Evolutionary conservation across 2,113 vertebrate species (phyloP).

Genomic region (Sander lucioperca): DNA sequence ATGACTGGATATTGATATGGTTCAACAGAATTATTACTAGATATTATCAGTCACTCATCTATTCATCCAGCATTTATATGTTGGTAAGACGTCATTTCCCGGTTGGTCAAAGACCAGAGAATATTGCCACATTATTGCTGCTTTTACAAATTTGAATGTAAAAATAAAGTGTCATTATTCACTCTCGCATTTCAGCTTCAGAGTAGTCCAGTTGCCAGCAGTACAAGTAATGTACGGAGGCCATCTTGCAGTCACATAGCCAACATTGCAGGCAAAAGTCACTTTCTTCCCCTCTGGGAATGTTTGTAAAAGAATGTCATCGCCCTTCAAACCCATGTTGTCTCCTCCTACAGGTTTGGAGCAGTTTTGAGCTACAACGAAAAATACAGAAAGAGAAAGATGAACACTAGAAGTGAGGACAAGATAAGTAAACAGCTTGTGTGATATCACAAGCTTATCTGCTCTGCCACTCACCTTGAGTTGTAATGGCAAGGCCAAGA

Average conservation of each 20-base stretch:
- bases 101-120: neutral
- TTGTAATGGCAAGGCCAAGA: conserved; percentile 6
- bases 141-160: neutral
- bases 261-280: conserved; percentile 21
- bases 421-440: neutral
- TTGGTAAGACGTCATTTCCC: neutral
- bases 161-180: conserved; percentile 23
- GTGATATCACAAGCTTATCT: neutral
- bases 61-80: neutral
- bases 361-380: conserved; percentile 46
- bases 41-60: neutral
- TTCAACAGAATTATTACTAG: neutral
- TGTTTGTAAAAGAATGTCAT: rapidly evolving
- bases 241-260: neutral
- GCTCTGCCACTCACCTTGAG: conserved; percentile 61
- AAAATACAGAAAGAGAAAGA: neutral
- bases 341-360: rapidly evolving
- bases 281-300: conserved; percentile 16
- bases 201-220: conserved; percentile 36
- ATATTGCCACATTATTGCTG: neutral
- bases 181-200: conserved; percentile 57
- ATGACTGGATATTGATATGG: neutral
- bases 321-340: conserved; percentile 20
- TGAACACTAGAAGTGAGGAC: neutral
- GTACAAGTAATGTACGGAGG: rapidly evolving